These are phyloP conservation scores for Agapornis canus DNA, from an alignment of 2,797 vertebrate genomes.

Conservation along the genomic window DNA sequence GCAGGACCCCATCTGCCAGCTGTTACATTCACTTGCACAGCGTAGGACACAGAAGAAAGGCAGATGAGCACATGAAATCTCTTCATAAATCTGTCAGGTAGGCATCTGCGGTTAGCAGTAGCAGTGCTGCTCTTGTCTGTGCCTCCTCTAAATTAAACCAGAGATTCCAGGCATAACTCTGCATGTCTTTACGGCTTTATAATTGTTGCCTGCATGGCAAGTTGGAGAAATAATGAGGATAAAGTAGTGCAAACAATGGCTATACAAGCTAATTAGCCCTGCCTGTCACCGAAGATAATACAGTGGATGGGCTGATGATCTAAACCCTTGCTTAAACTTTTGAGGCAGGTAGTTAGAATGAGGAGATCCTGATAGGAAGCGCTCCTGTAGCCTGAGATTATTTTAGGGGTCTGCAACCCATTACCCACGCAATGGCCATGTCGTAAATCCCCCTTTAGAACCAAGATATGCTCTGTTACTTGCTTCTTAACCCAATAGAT, in stretches of 20 bases:
- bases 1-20: background rate
- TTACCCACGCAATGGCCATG: background rate
- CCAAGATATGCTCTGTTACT: background rate
- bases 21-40: background rate
- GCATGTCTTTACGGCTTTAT: conserved; percentile 4
- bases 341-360: background rate
- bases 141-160: conserved; percentile 35
- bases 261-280: conserved; percentile 14
- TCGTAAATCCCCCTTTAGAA: background rate
- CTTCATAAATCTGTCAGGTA: conserved; percentile 31
- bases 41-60: background rate
- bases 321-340: conserved; percentile 9
- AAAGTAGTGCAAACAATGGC: conserved; percentile 12
- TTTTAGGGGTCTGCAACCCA: background rate
- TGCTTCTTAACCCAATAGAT: background rate
- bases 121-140: background rate
- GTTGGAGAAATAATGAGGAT: conserved; percentile 35
- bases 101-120: background rate
- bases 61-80: background rate
- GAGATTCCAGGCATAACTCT: conserved; percentile 52
- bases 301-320: background rate
- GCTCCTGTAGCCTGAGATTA: background rate
- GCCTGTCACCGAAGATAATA: conserved; percentile 35
- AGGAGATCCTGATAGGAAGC: background rate
- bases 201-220: conserved; percentile 7